These are phyloP conservation scores for Campylomormyrus tamandua DNA, from an alignment of 2,113 vertebrate genomes.

Conservation along the genomic window DNA sequence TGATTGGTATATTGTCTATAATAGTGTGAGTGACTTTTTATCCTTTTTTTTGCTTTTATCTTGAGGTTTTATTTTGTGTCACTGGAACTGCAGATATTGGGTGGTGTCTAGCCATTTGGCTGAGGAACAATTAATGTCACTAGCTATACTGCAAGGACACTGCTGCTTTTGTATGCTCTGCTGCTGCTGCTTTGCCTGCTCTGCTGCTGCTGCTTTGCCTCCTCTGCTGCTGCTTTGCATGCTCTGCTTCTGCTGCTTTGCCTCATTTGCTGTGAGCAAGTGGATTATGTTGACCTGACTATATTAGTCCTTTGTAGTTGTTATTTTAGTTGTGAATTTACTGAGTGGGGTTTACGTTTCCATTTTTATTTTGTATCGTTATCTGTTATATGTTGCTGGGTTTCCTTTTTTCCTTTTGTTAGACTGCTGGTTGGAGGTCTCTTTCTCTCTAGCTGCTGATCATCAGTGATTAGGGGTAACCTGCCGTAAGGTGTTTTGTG, in stretches of 20 bases:
- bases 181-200: background rate
- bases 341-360: background rate
- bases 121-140: background rate
- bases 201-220: background rate
- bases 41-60: background rate
- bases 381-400: background rate
- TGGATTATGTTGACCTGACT: background rate
- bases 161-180: background rate
- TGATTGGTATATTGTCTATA: background rate
- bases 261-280: background rate
- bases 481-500: background rate
- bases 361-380: background rate
- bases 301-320: background rate
- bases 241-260: background rate
- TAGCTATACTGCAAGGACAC: background rate
- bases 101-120: background rate
- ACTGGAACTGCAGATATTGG: background rate
- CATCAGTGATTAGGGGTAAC: background rate
- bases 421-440: background rate
- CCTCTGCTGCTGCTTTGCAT: background rate
- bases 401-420: background rate
- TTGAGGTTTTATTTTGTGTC: background rate
- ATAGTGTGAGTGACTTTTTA: background rate
- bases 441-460: background rate
- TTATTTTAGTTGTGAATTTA: background rate